Evolutionary conservation across 2,797 vertebrate genomes (phyloP), one percentile per base, ranked within the genome.

Genomic region (Catharus ustulatus): DNA sequence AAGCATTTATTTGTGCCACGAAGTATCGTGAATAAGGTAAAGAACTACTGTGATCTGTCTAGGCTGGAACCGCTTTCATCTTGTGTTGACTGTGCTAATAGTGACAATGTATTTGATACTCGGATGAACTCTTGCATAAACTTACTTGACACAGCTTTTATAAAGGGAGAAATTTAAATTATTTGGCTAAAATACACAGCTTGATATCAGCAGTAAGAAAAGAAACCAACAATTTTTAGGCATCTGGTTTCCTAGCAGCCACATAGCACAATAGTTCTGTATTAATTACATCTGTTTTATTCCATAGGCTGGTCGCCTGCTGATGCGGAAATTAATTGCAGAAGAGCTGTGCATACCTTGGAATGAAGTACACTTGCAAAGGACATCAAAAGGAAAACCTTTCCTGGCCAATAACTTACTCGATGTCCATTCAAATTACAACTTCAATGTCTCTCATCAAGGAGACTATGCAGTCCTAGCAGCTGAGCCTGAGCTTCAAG

Each of bases 361-460:
- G 99, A 98, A 99, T 85, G 97, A 98, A 92, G 98, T 99, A 96
- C 92, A 84, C n/a, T 96, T 99, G 94, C 98, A 98, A 89, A 98
- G 99, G 92, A 99, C 99, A 11, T 95, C 98, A 38, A 98, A 98
- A 97, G 99, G 99, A 94, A 99, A 99, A 94, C 99, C 99, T 38
- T 98, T 98, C 95, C 97, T 99, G 81, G 98, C 98, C 34, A 97
- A 97, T 66, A 97, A 98, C 1, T 45, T 97, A 3, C 29, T 84
- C 0, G 4, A 30, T 26, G 7, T 55, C 16, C 58, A 61, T 73
- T 95, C 96, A 2, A 97, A 96, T 86, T 99, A 98, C 97, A 98
- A 96, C 93, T 99, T 99, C 96, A 99, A 99, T 77, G 87, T 99
- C 58, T 99, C 99, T 85, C 99, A 99, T 95, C 99, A 99, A 96